Conservation (phyloP, 2,888 invertebrate species). For the Philopedon plagiatum region DNA sequence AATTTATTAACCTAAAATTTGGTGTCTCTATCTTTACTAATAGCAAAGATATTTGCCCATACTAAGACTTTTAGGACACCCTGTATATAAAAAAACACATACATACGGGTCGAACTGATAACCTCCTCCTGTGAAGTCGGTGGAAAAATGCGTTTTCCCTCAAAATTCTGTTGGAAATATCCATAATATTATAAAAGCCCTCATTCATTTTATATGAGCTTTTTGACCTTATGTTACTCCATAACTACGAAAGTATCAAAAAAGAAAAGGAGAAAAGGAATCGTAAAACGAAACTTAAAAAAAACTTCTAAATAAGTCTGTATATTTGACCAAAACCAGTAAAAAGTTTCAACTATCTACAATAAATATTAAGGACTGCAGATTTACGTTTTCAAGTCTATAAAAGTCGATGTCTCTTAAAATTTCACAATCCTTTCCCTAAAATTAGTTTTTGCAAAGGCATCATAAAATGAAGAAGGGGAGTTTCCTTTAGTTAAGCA, state of each 20-base stretch:
- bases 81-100: too few species aligned
- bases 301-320: constrained; percentile 8
- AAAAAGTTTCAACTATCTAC: constrained; percentile 23
- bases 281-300: constrained; percentile 4
- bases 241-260: constrained; percentile 1
- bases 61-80: too few species aligned
- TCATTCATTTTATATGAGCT: background rate
- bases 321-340: constrained; percentile 11
- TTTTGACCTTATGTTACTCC: background rate
- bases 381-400: constrained; percentile 30
- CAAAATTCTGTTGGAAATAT: background rate
- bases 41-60: too few species aligned
- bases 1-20: too few species aligned
- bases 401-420: constrained; percentile 49
- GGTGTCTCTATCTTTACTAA: too few species aligned
- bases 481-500: constrained; percentile 40
- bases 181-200: background rate
- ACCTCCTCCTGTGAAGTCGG: too few species aligned
- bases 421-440: constrained; percentile 48
- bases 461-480: constrained; percentile 40
- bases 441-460: constrained; percentile 48
- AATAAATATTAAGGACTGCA: constrained; percentile 26
- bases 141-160: too few species aligned
- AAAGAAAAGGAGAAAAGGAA: background rate
- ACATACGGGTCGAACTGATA: too few species aligned